phyloP scores from a whole-genome alignment of 2,113 vertebrate genomes.

The Pungitius pungitius region DNA sequence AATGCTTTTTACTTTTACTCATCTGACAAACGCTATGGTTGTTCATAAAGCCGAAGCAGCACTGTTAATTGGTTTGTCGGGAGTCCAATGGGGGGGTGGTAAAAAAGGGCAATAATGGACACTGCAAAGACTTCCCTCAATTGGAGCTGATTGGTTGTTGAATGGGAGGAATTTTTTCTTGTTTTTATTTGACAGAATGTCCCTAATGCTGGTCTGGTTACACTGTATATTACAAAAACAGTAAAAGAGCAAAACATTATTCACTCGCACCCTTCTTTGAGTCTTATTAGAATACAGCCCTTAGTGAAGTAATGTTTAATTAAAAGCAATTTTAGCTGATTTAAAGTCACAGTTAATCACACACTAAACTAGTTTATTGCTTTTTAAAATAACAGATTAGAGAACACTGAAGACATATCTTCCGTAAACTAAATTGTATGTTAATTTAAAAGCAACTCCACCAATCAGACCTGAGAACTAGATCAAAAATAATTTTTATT shows the following conservation, averaged over 20 bases:
- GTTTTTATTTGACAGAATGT: conserved; percentile 29
- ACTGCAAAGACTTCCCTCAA: conserved; percentile 41
- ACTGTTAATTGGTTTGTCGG: conserved; percentile 67
- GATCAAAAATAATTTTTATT: no score
- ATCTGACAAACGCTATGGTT: conserved; percentile 54
- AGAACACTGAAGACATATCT: conserved; percentile 24
- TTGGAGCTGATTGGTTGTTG: conserved; percentile 42
- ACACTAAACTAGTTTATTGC: conserved; percentile 14
- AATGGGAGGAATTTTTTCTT: conserved; percentile 41
- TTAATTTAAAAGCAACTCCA: neutral
- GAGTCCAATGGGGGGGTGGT: conserved; percentile 49
- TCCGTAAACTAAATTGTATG: conserved; percentile 4
- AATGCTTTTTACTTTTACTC: conserved; percentile 24
- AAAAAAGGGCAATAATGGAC: conserved; percentile 53
- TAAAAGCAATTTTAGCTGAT: conserved; percentile 19
- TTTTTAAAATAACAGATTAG: neutral
- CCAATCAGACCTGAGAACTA: neutral
- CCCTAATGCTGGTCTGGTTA: conserved; percentile 34
- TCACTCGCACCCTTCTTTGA: neutral
- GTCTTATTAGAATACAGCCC: neutral
- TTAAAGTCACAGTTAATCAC: conserved; percentile 27
- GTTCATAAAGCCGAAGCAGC: conserved; percentile 53
- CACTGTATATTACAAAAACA: neutral
- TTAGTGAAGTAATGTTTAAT: conserved; percentile 24
- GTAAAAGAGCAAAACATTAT: neutral